These are phyloP conservation scores for Lateolabrax maculatus DNA, from an alignment of 2,797 vertebrate species.

Conservation along the genomic window DNA sequence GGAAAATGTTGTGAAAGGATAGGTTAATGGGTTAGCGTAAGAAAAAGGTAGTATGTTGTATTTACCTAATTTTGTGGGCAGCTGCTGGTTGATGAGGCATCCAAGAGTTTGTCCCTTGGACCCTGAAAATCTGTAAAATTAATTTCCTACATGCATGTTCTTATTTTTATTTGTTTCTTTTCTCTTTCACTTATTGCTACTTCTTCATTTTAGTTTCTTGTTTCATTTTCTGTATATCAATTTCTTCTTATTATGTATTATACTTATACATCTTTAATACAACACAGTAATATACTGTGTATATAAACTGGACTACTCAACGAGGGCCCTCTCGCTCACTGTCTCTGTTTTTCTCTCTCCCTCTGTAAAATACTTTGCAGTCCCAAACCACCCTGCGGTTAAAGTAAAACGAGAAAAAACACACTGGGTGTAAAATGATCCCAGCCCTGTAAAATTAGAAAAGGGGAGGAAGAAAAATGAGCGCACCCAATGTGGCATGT, in stretches of 20 bases:
- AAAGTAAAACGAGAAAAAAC: constrained; percentile 58
- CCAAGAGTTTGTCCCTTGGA: background rate
- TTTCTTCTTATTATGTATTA: background rate
- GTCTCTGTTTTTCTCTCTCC: constrained; percentile 43
- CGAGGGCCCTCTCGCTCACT: background rate
- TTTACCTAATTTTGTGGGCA: background rate
- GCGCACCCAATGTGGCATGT: constrained; percentile 67
- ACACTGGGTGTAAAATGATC: constrained; percentile 74
- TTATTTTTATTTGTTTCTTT: background rate
- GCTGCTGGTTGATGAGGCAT: background rate
- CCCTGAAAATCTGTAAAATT: background rate
- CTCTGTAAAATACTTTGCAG: constrained; percentile 64
- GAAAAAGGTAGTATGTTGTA: too few species aligned
- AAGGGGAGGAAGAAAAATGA: constrained; percentile 69
- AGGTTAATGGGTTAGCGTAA: too few species aligned
- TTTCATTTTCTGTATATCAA: background rate
- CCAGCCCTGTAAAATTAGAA: constrained; percentile 77
- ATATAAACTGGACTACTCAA: background rate
- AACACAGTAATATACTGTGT: background rate
- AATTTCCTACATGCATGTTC: background rate
- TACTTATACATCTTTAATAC: background rate
- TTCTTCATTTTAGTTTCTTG: background rate
- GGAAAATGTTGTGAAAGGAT: background rate
- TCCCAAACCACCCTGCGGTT: constrained; percentile 73
- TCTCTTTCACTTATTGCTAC: background rate